These are phyloP conservation scores for Melanostoma scalare DNA, from an alignment of 2,888 invertebrate genomes.

Conservation along the genomic window DNA sequence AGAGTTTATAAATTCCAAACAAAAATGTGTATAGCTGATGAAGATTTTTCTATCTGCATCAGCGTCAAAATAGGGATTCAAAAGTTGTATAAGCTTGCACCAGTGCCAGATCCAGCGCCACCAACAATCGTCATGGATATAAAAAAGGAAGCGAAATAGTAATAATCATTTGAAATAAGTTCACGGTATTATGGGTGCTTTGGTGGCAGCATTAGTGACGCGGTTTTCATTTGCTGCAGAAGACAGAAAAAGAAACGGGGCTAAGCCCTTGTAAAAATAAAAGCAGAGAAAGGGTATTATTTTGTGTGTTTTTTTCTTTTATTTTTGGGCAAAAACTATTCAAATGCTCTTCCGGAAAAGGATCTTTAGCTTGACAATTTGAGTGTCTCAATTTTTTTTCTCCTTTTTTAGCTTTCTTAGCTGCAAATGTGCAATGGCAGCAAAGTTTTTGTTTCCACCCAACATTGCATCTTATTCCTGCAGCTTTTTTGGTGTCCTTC, in stretches of 20 bases:
- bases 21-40: slow-evolving; percentile 46
- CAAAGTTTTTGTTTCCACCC: slow-evolving; percentile 49
- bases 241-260: slow-evolving; percentile 7
- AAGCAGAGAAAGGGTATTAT: slow-evolving; percentile 23
- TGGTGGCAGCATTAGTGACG: slow-evolving; percentile 65
- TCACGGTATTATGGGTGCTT: slow-evolving; percentile 62
- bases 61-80: slow-evolving; percentile 41
- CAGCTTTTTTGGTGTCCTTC: slow-evolving; percentile 28
- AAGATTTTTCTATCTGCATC: slow-evolving; percentile 62
- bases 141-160: slow-evolving; percentile 43
- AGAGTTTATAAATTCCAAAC: slow-evolving; percentile 56
- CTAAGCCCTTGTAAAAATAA: slow-evolving; percentile 50
- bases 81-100: slow-evolving; percentile 53
- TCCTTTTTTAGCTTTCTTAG: slow-evolving; percentile 10
- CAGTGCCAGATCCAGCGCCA: not conserved
- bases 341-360: slow-evolving; percentile 67
- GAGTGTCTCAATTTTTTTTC: slow-evolving; percentile 57
- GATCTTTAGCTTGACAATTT: slow-evolving; percentile 67
- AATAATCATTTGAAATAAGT: slow-evolving; percentile 71
- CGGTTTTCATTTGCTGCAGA: slow-evolving; percentile 51
- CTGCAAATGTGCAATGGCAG: slow-evolving; percentile 47
- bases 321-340: slow-evolving; percentile 38
- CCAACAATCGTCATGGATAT: slow-evolving; percentile 41
- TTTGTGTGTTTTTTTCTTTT: slow-evolving; percentile 8
- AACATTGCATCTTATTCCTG: slow-evolving; percentile 7